Conservation (phyloP, 1,140 invertebrate species). For the Pseudobourletiella spinata region DNA sequence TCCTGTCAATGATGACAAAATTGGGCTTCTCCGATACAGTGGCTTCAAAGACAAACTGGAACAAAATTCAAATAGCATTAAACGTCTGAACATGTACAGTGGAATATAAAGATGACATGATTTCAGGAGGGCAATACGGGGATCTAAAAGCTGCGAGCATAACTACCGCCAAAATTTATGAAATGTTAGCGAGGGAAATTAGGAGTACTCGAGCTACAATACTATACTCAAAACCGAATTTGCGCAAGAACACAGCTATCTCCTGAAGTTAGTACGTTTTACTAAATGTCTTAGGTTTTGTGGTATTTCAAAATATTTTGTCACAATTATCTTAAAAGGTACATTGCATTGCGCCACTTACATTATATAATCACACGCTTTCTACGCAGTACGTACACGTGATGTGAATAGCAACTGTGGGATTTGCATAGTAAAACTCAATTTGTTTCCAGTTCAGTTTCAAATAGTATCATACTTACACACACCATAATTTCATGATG, state of each 20-base stretch:
- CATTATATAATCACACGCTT: not conserved
- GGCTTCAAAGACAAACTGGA: not conserved
- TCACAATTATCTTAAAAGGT: not conserved
- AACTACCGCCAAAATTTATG: too few species aligned
- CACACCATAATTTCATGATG: too few species aligned
- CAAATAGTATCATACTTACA: not conserved
- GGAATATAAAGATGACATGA: not conserved
- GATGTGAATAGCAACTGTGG: not conserved
- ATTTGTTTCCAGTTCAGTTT: too few species aligned
- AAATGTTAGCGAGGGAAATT: too few species aligned
- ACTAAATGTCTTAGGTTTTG: too few species aligned
- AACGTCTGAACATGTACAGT: not conserved
- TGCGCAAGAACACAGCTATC: not conserved
- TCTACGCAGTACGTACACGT: too few species aligned
- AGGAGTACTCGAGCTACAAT: too few species aligned
- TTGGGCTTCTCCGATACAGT: not conserved
- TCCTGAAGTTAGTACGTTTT: not conserved
- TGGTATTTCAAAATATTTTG: not conserved
- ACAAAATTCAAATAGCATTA: not conserved
- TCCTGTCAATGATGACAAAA: conserved; percentile 6
- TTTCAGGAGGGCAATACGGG: not conserved
- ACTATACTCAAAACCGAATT: too few species aligned
- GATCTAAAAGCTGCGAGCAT: not conserved
- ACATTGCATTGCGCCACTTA: not conserved
- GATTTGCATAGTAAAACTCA: not conserved